phyloP scores from a whole-genome alignment of 30 jellyfish, hydroid and myxozoan species.

The Catostylus mosaicus region DNA sequence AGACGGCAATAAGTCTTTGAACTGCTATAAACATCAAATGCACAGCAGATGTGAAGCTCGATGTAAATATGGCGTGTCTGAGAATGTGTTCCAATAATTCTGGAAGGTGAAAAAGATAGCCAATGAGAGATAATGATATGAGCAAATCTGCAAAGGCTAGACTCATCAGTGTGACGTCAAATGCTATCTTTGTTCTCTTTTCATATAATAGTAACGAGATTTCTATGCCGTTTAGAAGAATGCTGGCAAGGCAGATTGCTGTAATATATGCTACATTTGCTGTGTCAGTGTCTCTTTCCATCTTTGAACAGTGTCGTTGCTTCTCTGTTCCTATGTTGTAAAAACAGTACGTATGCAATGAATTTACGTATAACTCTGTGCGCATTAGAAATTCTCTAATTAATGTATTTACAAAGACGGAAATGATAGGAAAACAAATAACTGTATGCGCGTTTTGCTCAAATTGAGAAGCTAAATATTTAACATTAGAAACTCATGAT shows the following conservation, averaged over 20 bases:
- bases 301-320: too few relatives aligned
- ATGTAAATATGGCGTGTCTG: background rate
- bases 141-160: background rate
- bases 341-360: too few relatives aligned
- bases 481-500: too few relatives aligned
- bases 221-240: background rate
- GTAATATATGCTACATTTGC: background rate
- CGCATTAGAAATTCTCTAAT: too few relatives aligned
- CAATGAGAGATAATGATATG: background rate
- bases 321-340: too few relatives aligned
- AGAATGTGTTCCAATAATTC: background rate
- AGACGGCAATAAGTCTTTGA: background rate
- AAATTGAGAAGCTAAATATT: too few relatives aligned
- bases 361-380: too few relatives aligned
- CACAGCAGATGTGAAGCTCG: background rate
- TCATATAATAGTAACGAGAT: background rate
- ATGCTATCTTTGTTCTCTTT: conserved; percentile 3
- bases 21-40: background rate
- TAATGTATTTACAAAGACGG: too few relatives aligned
- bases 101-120: background rate
- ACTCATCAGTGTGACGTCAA: background rate
- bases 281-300: background rate
- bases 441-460: too few relatives aligned
- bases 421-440: too few relatives aligned
- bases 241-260: background rate